Evolutionary conservation across 2,888 invertebrate species (phyloP), one percentile per base, ranked within the genome.

Genomic region (Scaptomyza caliginosa): DNA sequence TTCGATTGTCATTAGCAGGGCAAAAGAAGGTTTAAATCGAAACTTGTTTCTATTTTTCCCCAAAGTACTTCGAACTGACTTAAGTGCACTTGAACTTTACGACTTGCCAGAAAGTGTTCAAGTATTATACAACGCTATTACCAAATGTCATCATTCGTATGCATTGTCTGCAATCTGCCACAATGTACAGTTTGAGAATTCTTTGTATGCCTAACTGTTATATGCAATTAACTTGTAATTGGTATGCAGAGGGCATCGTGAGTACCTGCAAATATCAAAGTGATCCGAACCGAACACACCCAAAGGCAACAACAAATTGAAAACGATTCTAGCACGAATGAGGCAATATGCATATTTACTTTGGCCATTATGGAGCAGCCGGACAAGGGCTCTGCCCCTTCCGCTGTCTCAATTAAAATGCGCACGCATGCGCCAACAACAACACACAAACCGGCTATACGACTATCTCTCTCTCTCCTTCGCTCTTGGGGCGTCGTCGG

Each of bases 361-460:
- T 34, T 34, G 4, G 3, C 5, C 23, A 34, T 23, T 26, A 8
- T 36, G 38, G 43, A 11, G 23, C 43, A 45, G 46, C 17, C 24
- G 40, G 59, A 16, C 34, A 42, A 55, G 69, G 62, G 60, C 60
- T 38, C 69, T 42, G 62, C 49, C 80, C 80, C 57, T 63, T 46
- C 23, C 32, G 7, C 34, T 8, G 21, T n/a, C 83, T 74, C 63
- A 81, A 81, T 81, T 86, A 63, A 74, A 80, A 86, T 81, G 86
- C 84, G 74, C 50, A 79, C 80, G 84, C 80, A 86, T 86, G 84
- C 86, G 84, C 67, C 51, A 43, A 54, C 40, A 36, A 38, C n/a
- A n/a, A 21, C 60, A 40, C 79, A 34, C 16, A 62, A 70, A 55
- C 59, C 66, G 66, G 63, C 72, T 59, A 60, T 13, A 28, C 36